Conservation (phyloP, 2,113 vertebrate genomes). For the Tylochromis polylepis region DNA sequence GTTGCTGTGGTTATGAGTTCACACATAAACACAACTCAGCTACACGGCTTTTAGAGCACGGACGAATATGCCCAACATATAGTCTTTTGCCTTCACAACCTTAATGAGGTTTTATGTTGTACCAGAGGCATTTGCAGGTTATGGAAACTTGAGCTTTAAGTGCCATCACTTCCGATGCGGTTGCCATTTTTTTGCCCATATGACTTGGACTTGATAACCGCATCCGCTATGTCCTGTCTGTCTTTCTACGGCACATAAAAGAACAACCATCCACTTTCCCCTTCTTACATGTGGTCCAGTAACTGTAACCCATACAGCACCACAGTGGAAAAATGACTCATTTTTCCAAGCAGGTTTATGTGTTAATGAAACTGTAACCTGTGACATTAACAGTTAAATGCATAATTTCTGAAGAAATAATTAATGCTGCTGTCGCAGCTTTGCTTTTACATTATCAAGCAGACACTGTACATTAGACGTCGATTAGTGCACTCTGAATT, state of each 20-base stretch:
- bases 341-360: neutral
- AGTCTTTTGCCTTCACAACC: conserved; percentile 32
- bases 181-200: conserved; percentile 46
- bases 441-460: neutral
- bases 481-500: neutral
- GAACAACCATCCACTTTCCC: neutral
- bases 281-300: neutral
- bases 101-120: conserved; percentile 57
- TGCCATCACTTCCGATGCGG: conserved; percentile 28
- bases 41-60: conserved; percentile 13
- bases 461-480: neutral
- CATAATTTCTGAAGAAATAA: neutral
- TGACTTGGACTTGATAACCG: neutral
- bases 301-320: neutral
- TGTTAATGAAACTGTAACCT: neutral
- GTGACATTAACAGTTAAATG: neutral
- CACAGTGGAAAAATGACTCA: neutral
- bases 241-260: conserved; percentile 16
- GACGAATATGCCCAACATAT: conserved; percentile 3
- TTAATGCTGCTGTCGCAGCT: neutral
- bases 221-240: conserved; percentile 21
- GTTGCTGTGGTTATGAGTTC: conserved; percentile 32
- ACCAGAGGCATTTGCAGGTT: conserved; percentile 33
- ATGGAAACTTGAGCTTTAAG: conserved; percentile 40
- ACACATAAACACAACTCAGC: conserved; percentile 17